A percentile compares a stretch with the other conserved stretches of the same genome.
phyloP scores from a whole-genome alignment of 2,888 invertebrate genomes.

The Philaethria dido region DNA sequence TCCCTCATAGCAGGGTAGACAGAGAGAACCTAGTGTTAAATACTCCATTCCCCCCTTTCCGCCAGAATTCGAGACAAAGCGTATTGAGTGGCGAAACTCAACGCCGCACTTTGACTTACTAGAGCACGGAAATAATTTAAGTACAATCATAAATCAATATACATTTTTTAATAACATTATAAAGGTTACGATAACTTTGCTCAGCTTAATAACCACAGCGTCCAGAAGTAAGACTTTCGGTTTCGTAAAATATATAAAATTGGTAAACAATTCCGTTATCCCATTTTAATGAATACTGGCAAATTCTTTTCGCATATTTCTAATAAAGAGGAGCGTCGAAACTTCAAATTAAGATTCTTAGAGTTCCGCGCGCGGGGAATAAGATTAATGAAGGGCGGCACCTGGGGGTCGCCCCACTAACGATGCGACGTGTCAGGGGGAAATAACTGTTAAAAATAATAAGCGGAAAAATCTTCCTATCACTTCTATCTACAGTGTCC shows the following conservation, averaged over 20 bases:
- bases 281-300: conserved; percentile 75
- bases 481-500: conserved; percentile 19
- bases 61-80: too few species aligned
- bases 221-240: conserved; percentile 9
- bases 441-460: conserved; percentile 71
- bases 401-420: conserved; percentile 71
- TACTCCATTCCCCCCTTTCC: too few species aligned
- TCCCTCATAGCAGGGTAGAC: too few species aligned
- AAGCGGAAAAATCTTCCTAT: conserved; percentile 54
- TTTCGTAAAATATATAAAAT: conserved; percentile 46
- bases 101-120: too few species aligned
- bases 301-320: conserved; percentile 82
- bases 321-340: conserved; percentile 79
- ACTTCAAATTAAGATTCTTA: conserved; percentile 84
- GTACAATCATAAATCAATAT: too few species aligned
- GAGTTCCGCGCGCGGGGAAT: conserved; percentile 74
- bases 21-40: too few species aligned
- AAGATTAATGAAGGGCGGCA: conserved; percentile 82
- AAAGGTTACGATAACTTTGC: too few species aligned
- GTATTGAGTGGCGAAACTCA: too few species aligned
- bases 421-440: conserved; percentile 65
- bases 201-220: not conserved
- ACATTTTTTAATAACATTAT: too few species aligned
- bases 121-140: too few species aligned
- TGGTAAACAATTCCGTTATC: conserved; percentile 56